Base-by-base conservation (phyloP, 2,888 invertebrate genomes). In the Apoderus coryli region DNA sequence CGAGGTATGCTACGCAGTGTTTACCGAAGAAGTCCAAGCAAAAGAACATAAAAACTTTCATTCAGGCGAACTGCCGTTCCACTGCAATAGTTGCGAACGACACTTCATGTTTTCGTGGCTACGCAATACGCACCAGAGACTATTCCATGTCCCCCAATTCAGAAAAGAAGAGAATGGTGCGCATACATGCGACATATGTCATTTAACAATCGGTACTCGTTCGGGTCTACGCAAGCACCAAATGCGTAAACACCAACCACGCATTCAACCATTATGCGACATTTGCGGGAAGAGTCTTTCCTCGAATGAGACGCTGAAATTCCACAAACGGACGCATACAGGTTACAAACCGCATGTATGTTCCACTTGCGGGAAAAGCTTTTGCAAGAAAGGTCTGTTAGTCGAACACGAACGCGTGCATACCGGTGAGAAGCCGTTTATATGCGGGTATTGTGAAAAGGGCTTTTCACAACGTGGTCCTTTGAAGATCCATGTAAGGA, bases 401-500 rank as follows among this genome's bases (percentile, higher is more conserved):
- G 40, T 46, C 3, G 61, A 63, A 29, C 66, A 66, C 39, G 33
- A 37, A 31, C 12, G 44, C 4, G 36, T 36, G 11, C 49, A 49
- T 32, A 46, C 45, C 6, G 44, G 60, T 10, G 62, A 63, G 12
- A 64, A 61, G 36, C 65, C 60, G 22, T 65, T 58, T 39, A 63
- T 61, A 29, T 71, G 70, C 16, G n/a, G 27, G 11, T 19, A 11
- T 11, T 23, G 30, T 14, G 23, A 10, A 4, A 30, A 30, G 16
- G 27, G 14, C 14, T 29, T 24, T 35, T 65, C 65, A 22, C 69
- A 69, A 51, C 64, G 67, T 41, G 64, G 65, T 48, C 65, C 68
- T 47, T 52, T 70, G 41, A 65, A 63, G 25, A 56, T 69, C 25
- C 71, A 71, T 54, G 65, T 67, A 52, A 61, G 69, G 32, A 66